These are phyloP conservation scores for Willisornis vidua DNA, from an alignment of 2,113 vertebrate genomes.

Conservation along the genomic window DNA sequence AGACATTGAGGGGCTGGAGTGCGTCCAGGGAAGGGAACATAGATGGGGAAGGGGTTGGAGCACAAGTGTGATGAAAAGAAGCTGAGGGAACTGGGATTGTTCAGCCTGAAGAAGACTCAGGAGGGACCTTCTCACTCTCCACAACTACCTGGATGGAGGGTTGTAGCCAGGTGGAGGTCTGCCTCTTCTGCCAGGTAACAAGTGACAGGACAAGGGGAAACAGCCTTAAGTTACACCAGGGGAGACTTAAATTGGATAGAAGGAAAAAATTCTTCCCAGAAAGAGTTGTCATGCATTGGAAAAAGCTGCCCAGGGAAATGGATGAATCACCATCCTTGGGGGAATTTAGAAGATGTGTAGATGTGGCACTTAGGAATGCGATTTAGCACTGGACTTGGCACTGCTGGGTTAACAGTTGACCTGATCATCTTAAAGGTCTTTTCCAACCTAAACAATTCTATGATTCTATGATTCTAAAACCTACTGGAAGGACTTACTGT, in stretches of 20 bases:
- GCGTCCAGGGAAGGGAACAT: background rate
- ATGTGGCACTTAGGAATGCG: background rate
- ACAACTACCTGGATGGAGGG: background rate
- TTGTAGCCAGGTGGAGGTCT: background rate
- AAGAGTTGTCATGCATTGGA: background rate
- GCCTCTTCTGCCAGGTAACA: background rate
- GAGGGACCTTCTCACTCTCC: too few species aligned
- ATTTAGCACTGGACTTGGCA: background rate
- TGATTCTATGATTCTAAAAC: background rate
- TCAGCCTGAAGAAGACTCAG: background rate
- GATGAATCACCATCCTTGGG: background rate
- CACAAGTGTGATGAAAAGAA: background rate
- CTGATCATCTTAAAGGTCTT: background rate
- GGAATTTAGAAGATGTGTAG: background rate
- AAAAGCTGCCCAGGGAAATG: background rate
- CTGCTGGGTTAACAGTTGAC: background rate
- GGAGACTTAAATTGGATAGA: background rate
- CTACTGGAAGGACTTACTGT: background rate
- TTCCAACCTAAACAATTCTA: background rate
- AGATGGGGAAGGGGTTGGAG: background rate
- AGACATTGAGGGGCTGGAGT: background rate
- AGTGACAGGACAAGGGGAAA: background rate
- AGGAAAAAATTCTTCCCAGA: background rate
- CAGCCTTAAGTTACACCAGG: accelerated
- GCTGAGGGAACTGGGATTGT: background rate